A percentile compares a stretch with the other conserved stretches of the same genome.
Evolutionary conservation across 2,888 invertebrate species (phyloP).

Genomic region (Drosophila cognata): DNA sequence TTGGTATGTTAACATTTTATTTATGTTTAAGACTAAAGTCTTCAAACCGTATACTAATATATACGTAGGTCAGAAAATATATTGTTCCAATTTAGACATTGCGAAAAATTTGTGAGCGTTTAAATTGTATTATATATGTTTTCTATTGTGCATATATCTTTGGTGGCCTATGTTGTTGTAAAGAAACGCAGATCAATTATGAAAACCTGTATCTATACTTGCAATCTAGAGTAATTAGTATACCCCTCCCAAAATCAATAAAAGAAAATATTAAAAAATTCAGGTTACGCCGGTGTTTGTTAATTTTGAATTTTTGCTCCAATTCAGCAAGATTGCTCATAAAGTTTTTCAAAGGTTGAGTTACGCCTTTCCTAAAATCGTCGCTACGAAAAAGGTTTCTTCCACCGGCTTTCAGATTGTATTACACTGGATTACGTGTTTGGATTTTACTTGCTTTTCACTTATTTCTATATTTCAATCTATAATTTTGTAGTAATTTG

Average conservation of each 20-base stretch:
- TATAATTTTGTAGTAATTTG: constrained; percentile 30
- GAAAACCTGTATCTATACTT: background rate
- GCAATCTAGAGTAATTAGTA: background rate
- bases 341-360: background rate
- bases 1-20: constrained; percentile 22
- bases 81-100: background rate
- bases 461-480: too few relatives aligned
- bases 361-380: background rate
- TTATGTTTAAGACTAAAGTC: background rate
- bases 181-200: background rate
- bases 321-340: background rate
- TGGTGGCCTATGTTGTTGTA: background rate
- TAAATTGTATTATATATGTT: background rate
- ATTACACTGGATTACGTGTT: background rate
- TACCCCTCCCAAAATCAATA: background rate
- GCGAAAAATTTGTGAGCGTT: background rate
- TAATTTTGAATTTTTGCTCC: background rate
- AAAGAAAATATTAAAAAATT: background rate
- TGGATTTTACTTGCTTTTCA: too few relatives aligned
- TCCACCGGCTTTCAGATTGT: background rate
- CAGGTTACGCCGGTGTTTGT: background rate
- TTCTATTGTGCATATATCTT: background rate
- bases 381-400: background rate
- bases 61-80: background rate
- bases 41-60: background rate